These are phyloP conservation scores for Heliconius hewitsoni DNA, from an alignment of 1,140 invertebrate species.

Conservation along the genomic window DNA sequence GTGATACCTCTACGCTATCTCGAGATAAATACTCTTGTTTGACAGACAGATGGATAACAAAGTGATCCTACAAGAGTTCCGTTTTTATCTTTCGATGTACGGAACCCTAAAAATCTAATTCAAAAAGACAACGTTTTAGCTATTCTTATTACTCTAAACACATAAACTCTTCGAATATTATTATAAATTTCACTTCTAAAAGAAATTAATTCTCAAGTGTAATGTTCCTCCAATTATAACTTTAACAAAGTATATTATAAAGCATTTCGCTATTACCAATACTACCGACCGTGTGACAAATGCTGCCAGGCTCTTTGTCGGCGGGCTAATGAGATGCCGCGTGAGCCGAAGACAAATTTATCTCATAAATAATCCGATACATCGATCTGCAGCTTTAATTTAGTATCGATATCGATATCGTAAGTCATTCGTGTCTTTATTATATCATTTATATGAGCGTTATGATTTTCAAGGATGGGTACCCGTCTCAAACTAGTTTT, in stretches of 20 bases:
- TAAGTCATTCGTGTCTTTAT: constrained; percentile 69
- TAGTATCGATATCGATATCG: constrained; percentile 67
- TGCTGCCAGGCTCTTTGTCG: constrained; percentile 68
- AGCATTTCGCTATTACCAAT: constrained; percentile 60
- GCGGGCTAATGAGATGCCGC: constrained; percentile 66
- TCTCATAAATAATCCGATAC: constrained; percentile 73
- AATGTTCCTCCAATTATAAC: constrained; percentile 2
- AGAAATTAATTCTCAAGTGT: neutral
- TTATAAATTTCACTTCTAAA: no score
- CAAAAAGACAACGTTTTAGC: no score
- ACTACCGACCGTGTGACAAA: constrained; percentile 57
- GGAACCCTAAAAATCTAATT: no score
- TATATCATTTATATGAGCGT: constrained; percentile 50
- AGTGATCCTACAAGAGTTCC: no score
- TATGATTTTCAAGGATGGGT: constrained; percentile 26
- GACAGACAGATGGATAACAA: no score
- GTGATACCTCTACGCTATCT: no score
- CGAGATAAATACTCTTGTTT: no score
- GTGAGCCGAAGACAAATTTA: constrained; percentile 70
- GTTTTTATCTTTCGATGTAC: no score
- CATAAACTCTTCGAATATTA: no score
- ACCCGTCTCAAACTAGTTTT: constrained; percentile 8
- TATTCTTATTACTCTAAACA: no score
- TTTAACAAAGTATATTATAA: constrained; percentile 28
- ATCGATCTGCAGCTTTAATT: constrained; percentile 72